Percentiles rank a stretch among this genome's conserved stretches.
phyloP scores from a whole-genome alignment of 2,113 vertebrate species.

The Chauna torquata region DNA sequence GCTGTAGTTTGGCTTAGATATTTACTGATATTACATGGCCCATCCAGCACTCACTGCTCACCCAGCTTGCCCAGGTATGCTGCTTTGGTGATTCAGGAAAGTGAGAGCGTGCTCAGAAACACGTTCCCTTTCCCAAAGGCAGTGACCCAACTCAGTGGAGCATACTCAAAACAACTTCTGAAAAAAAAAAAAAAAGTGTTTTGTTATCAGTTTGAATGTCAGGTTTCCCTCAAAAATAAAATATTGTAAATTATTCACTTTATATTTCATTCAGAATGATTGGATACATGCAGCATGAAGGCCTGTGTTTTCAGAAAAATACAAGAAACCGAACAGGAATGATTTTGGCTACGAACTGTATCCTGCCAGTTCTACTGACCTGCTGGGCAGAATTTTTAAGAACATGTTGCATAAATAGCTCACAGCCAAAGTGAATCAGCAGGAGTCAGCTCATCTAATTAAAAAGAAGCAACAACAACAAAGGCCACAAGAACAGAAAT shows the following conservation, averaged over 20 bases:
- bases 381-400: background rate
- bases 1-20: background rate
- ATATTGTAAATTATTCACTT: background rate
- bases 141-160: background rate
- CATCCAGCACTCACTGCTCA: background rate
- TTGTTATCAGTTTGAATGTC: background rate
- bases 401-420: background rate
- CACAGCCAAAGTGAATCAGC: background rate
- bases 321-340: background rate
- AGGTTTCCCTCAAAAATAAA: background rate
- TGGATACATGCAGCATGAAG: background rate
- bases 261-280: background rate
- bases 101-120: background rate
- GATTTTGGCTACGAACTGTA: background rate
- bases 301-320: background rate
- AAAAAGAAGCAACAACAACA: background rate
- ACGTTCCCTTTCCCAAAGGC: background rate
- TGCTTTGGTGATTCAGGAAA: background rate
- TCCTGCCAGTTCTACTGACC: background rate
- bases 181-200: background rate
- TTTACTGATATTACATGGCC: background rate
- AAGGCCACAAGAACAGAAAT: background rate
- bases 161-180: background rate
- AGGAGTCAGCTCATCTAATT: background rate
- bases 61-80: no score